A percentile compares a stretch with the other conserved stretches of the same genome.
Evolutionary conservation across 2,113 vertebrate genomes (phyloP).

Genomic region (Galeopterus variegatus): DNA sequence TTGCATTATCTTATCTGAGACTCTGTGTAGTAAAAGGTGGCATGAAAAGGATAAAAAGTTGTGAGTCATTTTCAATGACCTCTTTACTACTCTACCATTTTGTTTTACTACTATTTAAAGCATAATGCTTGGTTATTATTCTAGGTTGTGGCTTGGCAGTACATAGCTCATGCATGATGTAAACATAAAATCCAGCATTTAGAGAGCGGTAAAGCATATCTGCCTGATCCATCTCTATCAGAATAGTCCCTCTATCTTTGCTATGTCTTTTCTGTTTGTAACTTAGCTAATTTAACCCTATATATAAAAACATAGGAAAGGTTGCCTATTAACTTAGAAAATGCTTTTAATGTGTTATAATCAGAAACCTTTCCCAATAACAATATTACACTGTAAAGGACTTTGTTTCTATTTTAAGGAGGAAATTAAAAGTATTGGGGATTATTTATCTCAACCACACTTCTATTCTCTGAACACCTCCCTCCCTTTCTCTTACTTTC

Average conservation of each 20-base stretch:
- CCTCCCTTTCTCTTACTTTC: background rate
- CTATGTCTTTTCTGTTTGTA: background rate
- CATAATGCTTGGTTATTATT: background rate
- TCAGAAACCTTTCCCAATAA: background rate
- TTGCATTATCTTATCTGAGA: constrained; percentile 45
- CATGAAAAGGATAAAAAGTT: constrained; percentile 47
- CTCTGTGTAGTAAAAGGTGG: constrained; percentile 8
- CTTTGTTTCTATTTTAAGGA: background rate
- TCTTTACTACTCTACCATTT: constrained; percentile 6
- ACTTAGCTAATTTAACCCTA: background rate
- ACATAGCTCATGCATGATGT: background rate
- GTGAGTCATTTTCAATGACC: constrained; percentile 9
- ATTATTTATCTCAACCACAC: background rate
- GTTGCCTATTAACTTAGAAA: constrained; percentile 1
- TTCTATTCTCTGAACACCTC: background rate
- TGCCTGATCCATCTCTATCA: background rate
- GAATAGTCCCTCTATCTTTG: background rate
- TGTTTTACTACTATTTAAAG: background rate
- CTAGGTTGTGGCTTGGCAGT: background rate
- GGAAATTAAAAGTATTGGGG: background rate
- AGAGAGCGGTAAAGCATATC: background rate
- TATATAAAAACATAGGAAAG: background rate
- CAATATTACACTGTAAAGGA: background rate
- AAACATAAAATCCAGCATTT: background rate
- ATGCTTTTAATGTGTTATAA: constrained; percentile 10